Conservation (phyloP, 2,113 vertebrate species). For the Ceuthmochares aereus region DNA sequence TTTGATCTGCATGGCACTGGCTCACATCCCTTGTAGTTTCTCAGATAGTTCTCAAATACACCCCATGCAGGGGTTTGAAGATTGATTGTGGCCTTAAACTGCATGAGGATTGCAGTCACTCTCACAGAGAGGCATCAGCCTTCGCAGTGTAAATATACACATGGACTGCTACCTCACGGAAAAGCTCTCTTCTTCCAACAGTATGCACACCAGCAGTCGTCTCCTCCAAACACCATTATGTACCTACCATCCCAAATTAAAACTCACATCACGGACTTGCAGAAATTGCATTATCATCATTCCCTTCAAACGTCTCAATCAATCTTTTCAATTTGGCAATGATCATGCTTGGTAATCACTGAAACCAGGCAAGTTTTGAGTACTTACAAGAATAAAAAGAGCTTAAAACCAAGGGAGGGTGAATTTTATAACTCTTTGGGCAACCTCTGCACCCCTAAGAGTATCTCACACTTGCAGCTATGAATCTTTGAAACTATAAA, state of each 20-base stretch:
- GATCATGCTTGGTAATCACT: neutral
- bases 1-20: neutral
- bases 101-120: neutral
- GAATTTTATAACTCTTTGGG: neutral
- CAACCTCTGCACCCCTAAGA: neutral
- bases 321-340: neutral
- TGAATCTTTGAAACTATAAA: neutral
- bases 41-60: neutral
- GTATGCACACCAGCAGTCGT: neutral
- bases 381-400: neutral
- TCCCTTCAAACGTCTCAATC: neutral
- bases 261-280: neutral
- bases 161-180: neutral
- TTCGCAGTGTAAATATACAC: neutral
- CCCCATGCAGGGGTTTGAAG: rapidly evolving
- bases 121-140: neutral
- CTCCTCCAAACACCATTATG: neutral
- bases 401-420: neutral
- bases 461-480: neutral
- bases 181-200: neutral
- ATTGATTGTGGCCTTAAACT: neutral
- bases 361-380: neutral
- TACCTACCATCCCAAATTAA: neutral
- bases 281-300: neutral
- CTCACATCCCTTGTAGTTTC: neutral